phyloP scores from a whole-genome alignment of 2,888 invertebrate species.

The Mactromeris polynyma region DNA sequence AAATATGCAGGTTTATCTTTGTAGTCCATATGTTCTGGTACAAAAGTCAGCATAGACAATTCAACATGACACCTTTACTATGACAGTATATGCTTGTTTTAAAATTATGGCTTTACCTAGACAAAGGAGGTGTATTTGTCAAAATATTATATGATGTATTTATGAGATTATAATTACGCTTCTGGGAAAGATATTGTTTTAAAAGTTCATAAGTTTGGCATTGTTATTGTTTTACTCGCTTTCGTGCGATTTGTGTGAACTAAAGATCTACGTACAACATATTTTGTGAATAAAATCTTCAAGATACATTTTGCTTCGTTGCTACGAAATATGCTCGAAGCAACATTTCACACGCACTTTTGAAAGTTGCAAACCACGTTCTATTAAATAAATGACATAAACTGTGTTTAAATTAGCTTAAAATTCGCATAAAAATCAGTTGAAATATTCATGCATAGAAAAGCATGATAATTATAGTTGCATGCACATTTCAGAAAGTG shows the following conservation, averaged over 20 bases:
- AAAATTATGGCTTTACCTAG: not conserved
- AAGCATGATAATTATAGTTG: too few species aligned
- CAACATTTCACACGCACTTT: too few species aligned
- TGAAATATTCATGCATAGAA: too few species aligned
- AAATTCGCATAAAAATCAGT: too few species aligned
- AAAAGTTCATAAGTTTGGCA: not conserved
- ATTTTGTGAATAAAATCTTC: too few species aligned
- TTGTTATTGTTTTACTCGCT: not conserved
- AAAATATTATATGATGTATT: not conserved
- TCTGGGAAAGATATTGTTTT: conserved; percentile 1
- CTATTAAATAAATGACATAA: too few species aligned
- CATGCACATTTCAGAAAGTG: too few species aligned
- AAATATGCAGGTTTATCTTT: not conserved
- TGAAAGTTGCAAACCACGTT: too few species aligned
- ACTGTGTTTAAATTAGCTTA: too few species aligned
- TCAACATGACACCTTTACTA: not conserved
- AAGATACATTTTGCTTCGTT: too few species aligned
- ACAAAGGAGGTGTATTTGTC: not conserved
- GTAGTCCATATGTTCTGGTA: not conserved
- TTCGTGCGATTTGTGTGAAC: not conserved
- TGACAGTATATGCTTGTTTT: not conserved
- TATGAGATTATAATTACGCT: not conserved
- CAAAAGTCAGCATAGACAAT: not conserved
- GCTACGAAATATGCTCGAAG: too few species aligned
- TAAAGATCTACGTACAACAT: too few species aligned